Evolutionary conservation across 1,140 invertebrate genomes (phyloP).

Genomic region (Trichogramma pretiosum): DNA sequence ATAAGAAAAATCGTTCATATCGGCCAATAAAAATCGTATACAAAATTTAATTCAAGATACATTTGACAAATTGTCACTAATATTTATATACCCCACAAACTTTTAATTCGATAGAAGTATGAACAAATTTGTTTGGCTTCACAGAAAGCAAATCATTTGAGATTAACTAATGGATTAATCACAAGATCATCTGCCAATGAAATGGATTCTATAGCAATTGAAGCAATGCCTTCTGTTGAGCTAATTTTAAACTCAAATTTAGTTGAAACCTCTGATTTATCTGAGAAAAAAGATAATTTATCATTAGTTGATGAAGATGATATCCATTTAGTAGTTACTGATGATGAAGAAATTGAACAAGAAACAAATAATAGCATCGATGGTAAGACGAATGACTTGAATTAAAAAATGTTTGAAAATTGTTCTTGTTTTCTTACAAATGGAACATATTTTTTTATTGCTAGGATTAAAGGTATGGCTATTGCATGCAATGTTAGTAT

Average conservation of each 20-base stretch:
- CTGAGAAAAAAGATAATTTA: slow-evolving; percentile 30
- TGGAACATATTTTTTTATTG: too few species aligned
- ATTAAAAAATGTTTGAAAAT: too few species aligned
- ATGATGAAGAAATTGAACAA: slow-evolving; percentile 33
- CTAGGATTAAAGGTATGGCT: too few species aligned
- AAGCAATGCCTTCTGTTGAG: slow-evolving; percentile 26
- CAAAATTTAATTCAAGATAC: too few species aligned
- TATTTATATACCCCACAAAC: too few species aligned
- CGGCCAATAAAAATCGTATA: too few species aligned
- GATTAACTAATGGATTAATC: slow-evolving; percentile 20
- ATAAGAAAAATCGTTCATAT: too few species aligned
- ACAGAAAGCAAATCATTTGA: slow-evolving; percentile 22
- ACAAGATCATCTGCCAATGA: too few species aligned
- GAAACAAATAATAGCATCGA: too few species aligned
- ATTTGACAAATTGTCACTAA: not conserved
- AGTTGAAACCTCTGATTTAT: slow-evolving; percentile 23
- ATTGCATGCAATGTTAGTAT: too few species aligned
- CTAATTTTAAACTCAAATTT: slow-evolving; percentile 20
- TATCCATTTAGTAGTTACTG: slow-evolving; percentile 37
- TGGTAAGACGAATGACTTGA: too few species aligned
- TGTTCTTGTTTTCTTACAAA: too few species aligned
- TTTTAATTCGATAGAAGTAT: not conserved
- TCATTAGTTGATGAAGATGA: slow-evolving; percentile 36
- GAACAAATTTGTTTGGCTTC: slow-evolving; percentile 21
- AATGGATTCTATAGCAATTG: slow-evolving; percentile 35